Evolutionary conservation across 2,888 invertebrate genomes (phyloP).

Genomic region (Dyspetes luteomarginatus): DNA sequence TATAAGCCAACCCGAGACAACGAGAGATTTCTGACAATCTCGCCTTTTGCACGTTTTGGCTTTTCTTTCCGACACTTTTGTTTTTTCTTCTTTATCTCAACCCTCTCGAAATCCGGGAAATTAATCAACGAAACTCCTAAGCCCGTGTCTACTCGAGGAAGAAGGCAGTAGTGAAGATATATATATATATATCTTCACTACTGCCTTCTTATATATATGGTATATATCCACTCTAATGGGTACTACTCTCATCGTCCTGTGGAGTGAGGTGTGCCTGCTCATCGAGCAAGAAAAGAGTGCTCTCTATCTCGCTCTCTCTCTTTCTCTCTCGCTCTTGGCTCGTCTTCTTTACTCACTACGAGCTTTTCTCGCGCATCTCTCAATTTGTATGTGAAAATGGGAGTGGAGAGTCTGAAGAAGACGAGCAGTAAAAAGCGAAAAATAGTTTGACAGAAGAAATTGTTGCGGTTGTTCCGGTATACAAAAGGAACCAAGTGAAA

Average conservation of each 20-base stretch:
- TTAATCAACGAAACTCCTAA: constrained; percentile 61
- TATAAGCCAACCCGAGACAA: constrained; percentile 37
- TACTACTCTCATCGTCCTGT: constrained; percentile 48
- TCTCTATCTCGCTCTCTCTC: constrained; percentile 13
- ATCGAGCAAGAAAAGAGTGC: constrained; percentile 34
- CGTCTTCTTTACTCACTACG: constrained; percentile 27
- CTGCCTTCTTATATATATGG: no score
- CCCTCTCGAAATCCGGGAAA: constrained; percentile 57
- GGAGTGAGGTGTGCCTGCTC: constrained; percentile 35
- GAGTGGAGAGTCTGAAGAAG: constrained; percentile 6
- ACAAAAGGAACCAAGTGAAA: background rate
- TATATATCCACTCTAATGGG: constrained; percentile 51
- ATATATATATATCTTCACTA: no score
- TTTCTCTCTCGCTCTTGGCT: constrained; percentile 21
- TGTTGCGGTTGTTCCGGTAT: background rate
- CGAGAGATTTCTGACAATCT: constrained; percentile 25
- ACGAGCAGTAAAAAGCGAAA: constrained; percentile 21
- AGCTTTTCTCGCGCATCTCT: constrained; percentile 13
- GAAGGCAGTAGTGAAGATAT: constrained; percentile 15
- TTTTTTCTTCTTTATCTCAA: constrained; percentile 5
- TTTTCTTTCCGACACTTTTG: constrained; percentile 21
- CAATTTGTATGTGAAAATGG: constrained; percentile 29
- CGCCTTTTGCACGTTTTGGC: constrained; percentile 19
- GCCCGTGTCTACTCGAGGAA: constrained; percentile 26
- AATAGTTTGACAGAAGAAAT: constrained; percentile 25